phyloP scores from a whole-genome alignment of 2,888 invertebrate species.

The Drosophila glabriapex region DNA sequence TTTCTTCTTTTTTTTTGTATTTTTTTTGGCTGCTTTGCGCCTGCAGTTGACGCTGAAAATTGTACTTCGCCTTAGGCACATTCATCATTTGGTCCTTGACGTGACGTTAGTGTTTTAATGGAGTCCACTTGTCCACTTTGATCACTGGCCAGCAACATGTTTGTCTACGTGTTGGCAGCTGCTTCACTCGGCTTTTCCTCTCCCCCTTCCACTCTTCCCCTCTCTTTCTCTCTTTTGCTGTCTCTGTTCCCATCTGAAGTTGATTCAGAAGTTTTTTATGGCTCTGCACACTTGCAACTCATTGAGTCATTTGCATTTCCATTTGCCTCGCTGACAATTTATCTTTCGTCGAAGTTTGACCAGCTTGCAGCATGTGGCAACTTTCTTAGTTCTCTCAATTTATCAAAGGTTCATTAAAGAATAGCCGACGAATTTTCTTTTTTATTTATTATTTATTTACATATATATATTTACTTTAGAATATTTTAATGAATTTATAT shows the following conservation, averaged over 20 bases:
- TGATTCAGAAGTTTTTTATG: conserved; percentile 31
- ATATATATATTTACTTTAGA: background rate
- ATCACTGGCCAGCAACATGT: conserved; percentile 60
- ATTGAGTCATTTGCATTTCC: conserved; percentile 73
- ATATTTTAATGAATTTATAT: background rate
- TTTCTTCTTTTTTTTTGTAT: background rate
- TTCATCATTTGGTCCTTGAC: conserved; percentile 79
- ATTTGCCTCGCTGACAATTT: conserved; percentile 49
- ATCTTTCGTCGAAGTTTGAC: conserved; percentile 14
- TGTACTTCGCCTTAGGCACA: conserved; percentile 68
- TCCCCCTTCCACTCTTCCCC: background rate
- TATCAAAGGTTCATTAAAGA: background rate
- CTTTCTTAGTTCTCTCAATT: background rate
- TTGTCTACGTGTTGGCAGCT: conserved; percentile 67
- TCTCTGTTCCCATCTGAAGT: background rate
- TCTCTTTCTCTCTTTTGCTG: background rate
- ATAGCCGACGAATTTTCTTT: background rate
- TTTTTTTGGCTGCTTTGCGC: conserved; percentile 59
- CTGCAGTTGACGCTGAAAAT: conserved; percentile 52
- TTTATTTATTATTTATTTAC: background rate
- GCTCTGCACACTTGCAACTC: conserved; percentile 32
- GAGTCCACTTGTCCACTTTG: conserved; percentile 80
- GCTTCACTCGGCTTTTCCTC: conserved; percentile 10
- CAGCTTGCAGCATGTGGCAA: background rate
- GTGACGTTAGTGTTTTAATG: conserved; percentile 82